Percentiles rank a stretch among this genome's conserved stretches.
Evolutionary conservation across 1,140 invertebrate genomes (phyloP).

Genomic region (Pogonomyrmex californicus): DNA sequence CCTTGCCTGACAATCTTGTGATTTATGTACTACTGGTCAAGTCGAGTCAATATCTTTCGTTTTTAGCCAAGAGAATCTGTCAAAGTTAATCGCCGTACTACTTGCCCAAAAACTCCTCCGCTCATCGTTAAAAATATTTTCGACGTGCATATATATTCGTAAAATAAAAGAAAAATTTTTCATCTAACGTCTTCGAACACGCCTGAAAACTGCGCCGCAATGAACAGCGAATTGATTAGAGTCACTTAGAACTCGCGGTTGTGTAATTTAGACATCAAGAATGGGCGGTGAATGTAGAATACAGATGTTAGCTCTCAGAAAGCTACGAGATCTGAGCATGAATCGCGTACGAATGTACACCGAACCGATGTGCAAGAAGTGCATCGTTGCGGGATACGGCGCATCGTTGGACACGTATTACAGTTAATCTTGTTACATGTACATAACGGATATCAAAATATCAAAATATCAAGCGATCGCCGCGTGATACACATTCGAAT

Average conservation of each 20-base stretch:
- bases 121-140: conserved; percentile 9
- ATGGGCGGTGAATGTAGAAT: conserved; percentile 5
- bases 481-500: neutral
- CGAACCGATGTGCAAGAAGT: conserved; percentile 44
- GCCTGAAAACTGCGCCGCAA: neutral
- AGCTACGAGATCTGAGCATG: neutral
- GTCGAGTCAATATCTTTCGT: conserved; percentile 47
- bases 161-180: neutral
- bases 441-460: conserved; percentile 41
- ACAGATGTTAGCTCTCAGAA: conserved; percentile 36
- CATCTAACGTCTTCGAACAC: neutral
- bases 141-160: neutral
- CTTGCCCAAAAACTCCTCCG: neutral
- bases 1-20: conserved; percentile 13
- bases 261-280: conserved; percentile 26
- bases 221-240: conserved; percentile 18
- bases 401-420: conserved; percentile 57
- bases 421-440: conserved; percentile 70
- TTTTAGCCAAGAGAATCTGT: neutral
- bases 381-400: conserved; percentile 37
- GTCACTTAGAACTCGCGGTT: neutral
- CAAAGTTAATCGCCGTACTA: conserved; percentile 1
- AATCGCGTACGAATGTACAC: conserved; percentile 46
- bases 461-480: conserved; percentile 60
- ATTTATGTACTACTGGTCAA: conserved; percentile 49